These are phyloP conservation scores for Andrena praecox DNA, from an alignment of 2,888 invertebrate species.

Conservation along the genomic window DNA sequence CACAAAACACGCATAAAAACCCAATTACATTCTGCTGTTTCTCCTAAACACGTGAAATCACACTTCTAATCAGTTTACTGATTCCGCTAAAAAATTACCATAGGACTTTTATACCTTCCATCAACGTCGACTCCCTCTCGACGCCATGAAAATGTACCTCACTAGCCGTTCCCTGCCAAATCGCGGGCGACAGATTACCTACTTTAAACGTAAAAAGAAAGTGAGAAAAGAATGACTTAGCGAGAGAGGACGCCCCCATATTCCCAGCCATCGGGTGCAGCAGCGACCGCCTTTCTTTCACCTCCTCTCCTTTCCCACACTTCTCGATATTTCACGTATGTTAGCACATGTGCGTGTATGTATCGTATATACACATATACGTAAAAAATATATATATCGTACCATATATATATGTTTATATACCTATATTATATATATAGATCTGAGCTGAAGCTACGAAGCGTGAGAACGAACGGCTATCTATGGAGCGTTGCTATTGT, in stretches of 20 bases:
- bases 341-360: constrained; percentile 50
- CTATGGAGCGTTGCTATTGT: constrained; percentile 82
- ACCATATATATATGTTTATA: constrained; percentile 44
- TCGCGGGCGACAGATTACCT: neutral
- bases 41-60: neutral
- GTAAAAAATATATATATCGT: constrained; percentile 36
- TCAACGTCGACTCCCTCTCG: too few species aligned
- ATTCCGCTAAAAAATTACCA: too few species aligned
- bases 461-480: constrained; percentile 81
- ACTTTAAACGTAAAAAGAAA: neutral
- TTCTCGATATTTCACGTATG: constrained; percentile 60
- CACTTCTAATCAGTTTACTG: neutral
- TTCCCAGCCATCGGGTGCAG: neutral
- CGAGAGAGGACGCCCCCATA: constrained; percentile 47
- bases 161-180: neutral
- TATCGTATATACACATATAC: constrained; percentile 32
- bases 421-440: constrained; percentile 64
- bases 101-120: too few species aligned
- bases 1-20: too few species aligned
- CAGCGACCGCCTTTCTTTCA: constrained; percentile 13
- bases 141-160: too few species aligned
- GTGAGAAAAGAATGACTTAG: neutral
- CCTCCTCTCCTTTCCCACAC: constrained; percentile 33
- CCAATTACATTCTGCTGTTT: too few species aligned
- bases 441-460: constrained; percentile 80